These are phyloP conservation scores for Drosophila sturtevanti DNA, from an alignment of 1,140 invertebrate genomes.

Conservation along the genomic window DNA sequence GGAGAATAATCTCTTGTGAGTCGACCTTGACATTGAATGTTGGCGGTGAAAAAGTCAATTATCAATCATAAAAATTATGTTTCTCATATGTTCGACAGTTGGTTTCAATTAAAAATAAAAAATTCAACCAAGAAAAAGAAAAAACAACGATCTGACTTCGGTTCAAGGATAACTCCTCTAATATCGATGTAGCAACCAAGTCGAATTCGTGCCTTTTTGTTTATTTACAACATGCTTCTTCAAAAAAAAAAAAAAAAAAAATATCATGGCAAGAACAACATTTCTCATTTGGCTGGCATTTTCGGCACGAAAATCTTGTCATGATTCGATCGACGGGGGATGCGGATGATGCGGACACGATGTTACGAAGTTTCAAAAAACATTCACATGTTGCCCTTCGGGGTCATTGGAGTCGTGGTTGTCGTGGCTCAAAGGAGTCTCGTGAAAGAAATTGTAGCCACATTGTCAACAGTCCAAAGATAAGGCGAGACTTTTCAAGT, in stretches of 20 bases:
- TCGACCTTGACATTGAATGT: conserved; percentile 51
- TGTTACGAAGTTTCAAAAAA: conserved; percentile 26
- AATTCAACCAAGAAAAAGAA: conserved; percentile 34
- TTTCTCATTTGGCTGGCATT: conserved; percentile 74
- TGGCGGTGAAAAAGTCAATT: conserved; percentile 63
- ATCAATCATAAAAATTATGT: conserved; percentile 54
- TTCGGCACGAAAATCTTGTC: conserved; percentile 78
- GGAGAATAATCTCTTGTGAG: conserved; percentile 6
- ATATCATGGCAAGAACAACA: conserved; percentile 73
- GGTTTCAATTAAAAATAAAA: conserved; percentile 24
- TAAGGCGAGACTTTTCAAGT: background rate
- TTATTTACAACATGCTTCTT: conserved; percentile 69
- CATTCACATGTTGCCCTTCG: conserved; percentile 45
- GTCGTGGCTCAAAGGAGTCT: conserved; percentile 23
- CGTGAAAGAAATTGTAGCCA: background rate
- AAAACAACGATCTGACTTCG: conserved; percentile 10
- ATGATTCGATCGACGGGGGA: conserved; percentile 73
- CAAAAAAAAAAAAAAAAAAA: conserved; percentile 29
- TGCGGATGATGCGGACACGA: conserved; percentile 45
- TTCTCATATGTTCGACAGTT: conserved; percentile 50
- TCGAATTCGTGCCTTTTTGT: conserved; percentile 69
- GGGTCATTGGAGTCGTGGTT: conserved; percentile 35
- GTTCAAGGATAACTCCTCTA: conserved; percentile 74
- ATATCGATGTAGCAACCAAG: conserved; percentile 27
- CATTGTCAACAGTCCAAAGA: conserved; percentile 12